Evolutionary conservation across 2,113 vertebrate genomes (phyloP), one percentile per base, ranked within the genome.

Genomic region (Marmota flaviventris): DNA sequence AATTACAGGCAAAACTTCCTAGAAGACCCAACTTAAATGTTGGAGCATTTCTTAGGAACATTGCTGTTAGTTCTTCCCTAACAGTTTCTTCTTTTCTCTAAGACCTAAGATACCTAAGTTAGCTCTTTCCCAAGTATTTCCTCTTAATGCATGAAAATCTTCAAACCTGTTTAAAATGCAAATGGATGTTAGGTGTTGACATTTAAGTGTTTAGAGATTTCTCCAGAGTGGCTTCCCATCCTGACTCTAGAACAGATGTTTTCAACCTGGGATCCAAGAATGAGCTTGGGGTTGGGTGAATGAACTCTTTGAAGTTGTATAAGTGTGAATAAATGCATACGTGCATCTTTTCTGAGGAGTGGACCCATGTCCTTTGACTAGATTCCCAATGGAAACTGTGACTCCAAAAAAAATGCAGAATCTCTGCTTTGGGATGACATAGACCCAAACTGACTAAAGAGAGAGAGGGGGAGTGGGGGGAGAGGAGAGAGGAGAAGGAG

Each of bases 1-100:
- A 97, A 96, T 92, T 92, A 84, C 65, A 97, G 85, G 93, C 81
- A 89, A 81, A 84, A 45, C 61, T 86, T 93, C 45, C 37, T n/a
- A 1, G 56, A 70, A 61, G 39, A 75, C 1, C 3, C 53, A 8
- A 70, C 67, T 25, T 25, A 24, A 88, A 69, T 12, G 20, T 39
- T 69, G 20, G 69, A 39, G 7, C 27, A n/a, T 20, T 27, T 45
- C 53, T 61, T 58, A 39, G 8, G 29, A 86, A 86, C 67, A 22
- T 2, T 8, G 18, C 9, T 29, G 20, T 8, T 5, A 69, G 29
- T n/a, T 4, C 27, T 85, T 91, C 39, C 13, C 56, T 85, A 61
- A 4, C 20, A 22, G 2, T 65, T 42, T 81, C 24, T 72, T 37
- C 51, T 81, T 61, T 10, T n/a, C 16, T 32, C 29, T 8, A 58